phyloP scores from a whole-genome alignment of 2,888 invertebrate genomes.

The Imbricaverruca yamaguchii region DNA sequence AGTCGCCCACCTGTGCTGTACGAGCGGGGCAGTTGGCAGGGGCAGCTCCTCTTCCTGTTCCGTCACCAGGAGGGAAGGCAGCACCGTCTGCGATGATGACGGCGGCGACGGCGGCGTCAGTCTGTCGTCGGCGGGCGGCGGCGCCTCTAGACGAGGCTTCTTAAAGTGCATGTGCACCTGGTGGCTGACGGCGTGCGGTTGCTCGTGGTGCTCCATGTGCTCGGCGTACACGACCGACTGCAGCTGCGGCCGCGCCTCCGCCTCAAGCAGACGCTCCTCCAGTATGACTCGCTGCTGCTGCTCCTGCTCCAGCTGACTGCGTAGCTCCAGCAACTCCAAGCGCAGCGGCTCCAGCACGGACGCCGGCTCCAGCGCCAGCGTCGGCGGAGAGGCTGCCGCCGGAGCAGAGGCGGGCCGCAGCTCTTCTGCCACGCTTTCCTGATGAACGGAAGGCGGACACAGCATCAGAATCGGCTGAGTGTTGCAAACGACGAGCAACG shows the following conservation, averaged over 20 bases:
- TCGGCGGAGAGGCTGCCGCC: no score
- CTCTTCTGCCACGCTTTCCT: background rate
- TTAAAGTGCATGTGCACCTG: conserved; percentile 6
- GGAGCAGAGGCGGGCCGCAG: no score
- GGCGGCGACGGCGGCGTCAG: background rate
- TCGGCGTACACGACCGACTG: no score
- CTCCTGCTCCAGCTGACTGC: conserved; percentile 73
- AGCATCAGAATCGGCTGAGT: no score
- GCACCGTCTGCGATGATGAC: background rate
- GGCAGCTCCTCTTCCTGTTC: background rate
- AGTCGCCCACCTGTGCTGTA: background rate
- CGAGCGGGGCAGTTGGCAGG: background rate
- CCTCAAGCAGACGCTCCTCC: conserved; percentile 57
- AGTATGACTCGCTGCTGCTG: conserved; percentile 64
- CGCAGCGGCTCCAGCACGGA: conserved; percentile 36
- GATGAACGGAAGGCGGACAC: no score
- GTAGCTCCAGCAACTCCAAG: conserved; percentile 58
- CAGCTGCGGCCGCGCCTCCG: background rate
- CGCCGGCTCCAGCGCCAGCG: conserved; percentile 18
- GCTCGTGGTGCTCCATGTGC: no score
- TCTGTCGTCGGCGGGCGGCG: background rate
- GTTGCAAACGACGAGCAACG: no score
- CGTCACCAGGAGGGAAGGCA: background rate
- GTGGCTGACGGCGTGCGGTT: background rate
- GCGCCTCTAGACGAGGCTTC: background rate